Base-by-base conservation (phyloP, 2,888 invertebrate species). In the Acleris cristana region DNA sequence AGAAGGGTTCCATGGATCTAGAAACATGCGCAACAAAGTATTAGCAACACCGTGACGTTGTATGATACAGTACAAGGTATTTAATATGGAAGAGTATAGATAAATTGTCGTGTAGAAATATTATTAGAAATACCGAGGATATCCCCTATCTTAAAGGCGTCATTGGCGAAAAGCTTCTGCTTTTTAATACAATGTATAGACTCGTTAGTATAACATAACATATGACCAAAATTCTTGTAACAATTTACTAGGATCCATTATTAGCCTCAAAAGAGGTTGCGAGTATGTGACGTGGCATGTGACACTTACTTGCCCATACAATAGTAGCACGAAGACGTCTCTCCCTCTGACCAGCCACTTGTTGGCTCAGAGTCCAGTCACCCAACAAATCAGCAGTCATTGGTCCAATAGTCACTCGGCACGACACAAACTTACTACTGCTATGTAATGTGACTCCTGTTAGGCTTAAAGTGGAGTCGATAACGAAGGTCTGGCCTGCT, bases 221-320 rank as follows among this genome's bases (percentile, higher is more conserved):
- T 2, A 10, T 34, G 10, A 34, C 34, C 12, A 0, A 34, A 12
- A 3, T 3, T 34, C 34, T 0, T 12, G 12, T 12, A 12, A 34
- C 6, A 34, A 34, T 34, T 34, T 34, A 34, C 14, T 4, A 14
- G 1, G 40, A 3, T 34, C 34, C 4, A 14, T 40, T 0, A 40
- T 40, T 40, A 14, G 14, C 4, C 40, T 14, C 4, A 14, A 40
- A 40, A 40, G 0, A 48, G 48, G 48, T 48, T 48, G 8, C 2
- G 45, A 7, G 5, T 16, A 45, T 16, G 6, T 45, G 45, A 16
- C 3, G 2, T 45, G 6, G 45, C 16, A 53, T 34, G 12, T 34
- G 2, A 30, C n/a, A 68, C 67, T 68, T 34, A 68, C 68, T 64
- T 19, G 68, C 68, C 68, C 68, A 68, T 12, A 54, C 26, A 34